Evolutionary conservation across 2,797 vertebrate genomes (phyloP).

Genomic region (Catostomus latipinnis): DNA sequence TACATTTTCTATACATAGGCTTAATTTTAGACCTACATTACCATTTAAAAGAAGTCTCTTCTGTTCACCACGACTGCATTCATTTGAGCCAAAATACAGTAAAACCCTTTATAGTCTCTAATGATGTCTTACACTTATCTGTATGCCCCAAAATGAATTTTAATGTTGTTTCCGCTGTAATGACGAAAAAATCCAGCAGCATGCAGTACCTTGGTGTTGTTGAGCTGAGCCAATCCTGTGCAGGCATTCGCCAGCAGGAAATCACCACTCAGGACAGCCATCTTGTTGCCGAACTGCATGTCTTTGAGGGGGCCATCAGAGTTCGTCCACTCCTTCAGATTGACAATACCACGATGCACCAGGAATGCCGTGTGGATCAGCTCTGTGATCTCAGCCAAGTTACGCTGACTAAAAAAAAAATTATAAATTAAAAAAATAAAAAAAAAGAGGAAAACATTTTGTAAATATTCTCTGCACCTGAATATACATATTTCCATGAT

Average conservation of each 20-base stretch:
- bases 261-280: slow-evolving; percentile 95
- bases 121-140: too few species aligned
- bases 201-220: slow-evolving; percentile 91
- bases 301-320: slow-evolving; percentile 92
- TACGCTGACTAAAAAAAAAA: slow-evolving; percentile 86
- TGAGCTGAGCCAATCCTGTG: slow-evolving; percentile 89
- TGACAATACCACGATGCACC: slow-evolving; percentile 94
- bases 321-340: slow-evolving; percentile 88
- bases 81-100: too few species aligned
- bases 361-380: slow-evolving; percentile 96
- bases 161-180: too few species aligned
- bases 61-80: too few species aligned
- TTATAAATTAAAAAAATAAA: slow-evolving; percentile 15
- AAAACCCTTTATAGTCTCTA: too few species aligned
- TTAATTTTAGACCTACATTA: too few species aligned
- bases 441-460: neutral
- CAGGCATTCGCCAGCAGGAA: slow-evolving; percentile 96
- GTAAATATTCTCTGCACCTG: too few species aligned
- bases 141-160: too few species aligned
- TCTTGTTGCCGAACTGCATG: slow-evolving; percentile 99
- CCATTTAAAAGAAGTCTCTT: too few species aligned
- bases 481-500: too few species aligned
- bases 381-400: slow-evolving; percentile 96
- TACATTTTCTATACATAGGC: too few species aligned
- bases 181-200: too few species aligned